phyloP scores from a whole-genome alignment of 1,140 invertebrate genomes.

The Cydia strobilella region DNA sequence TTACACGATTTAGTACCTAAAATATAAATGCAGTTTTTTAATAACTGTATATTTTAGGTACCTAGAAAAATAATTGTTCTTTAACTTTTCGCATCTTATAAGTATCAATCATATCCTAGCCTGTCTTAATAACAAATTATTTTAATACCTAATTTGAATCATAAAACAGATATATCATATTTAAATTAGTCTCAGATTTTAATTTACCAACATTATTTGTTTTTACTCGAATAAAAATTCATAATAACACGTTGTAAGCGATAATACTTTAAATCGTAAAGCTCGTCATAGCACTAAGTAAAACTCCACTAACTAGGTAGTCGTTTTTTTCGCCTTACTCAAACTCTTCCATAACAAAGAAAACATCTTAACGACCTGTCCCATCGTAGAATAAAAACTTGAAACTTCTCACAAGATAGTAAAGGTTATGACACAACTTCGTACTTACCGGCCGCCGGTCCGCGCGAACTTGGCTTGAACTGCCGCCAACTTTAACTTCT shows the following conservation, averaged over 20 bases:
- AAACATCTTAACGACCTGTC: constrained; percentile 26
- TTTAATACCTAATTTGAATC: no score
- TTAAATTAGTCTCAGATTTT: no score
- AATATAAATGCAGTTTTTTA: no score
- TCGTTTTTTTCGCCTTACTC: background rate
- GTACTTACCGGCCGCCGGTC: constrained; percentile 42
- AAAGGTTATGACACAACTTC: constrained; percentile 40
- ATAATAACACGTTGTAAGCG: background rate
- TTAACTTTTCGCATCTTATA: no score
- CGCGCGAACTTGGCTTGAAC: constrained; percentile 65
- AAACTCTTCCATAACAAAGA: constrained; percentile 10
- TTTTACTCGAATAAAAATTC: background rate
- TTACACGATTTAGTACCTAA: no score
- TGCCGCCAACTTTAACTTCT: constrained; percentile 68
- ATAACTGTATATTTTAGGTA: no score
- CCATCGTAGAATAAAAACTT: constrained; percentile 3
- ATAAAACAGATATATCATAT: no score
- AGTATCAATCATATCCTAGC: no score
- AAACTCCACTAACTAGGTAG: background rate
- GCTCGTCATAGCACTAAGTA: background rate
- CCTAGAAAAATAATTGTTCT: no score
- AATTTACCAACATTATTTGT: background rate
- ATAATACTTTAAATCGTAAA: background rate
- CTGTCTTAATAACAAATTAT: no score
- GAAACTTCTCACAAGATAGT: constrained; percentile 25